Base-by-base conservation (phyloP, 2,888 invertebrate genomes). In the Pyrrhia umbra region DNA sequence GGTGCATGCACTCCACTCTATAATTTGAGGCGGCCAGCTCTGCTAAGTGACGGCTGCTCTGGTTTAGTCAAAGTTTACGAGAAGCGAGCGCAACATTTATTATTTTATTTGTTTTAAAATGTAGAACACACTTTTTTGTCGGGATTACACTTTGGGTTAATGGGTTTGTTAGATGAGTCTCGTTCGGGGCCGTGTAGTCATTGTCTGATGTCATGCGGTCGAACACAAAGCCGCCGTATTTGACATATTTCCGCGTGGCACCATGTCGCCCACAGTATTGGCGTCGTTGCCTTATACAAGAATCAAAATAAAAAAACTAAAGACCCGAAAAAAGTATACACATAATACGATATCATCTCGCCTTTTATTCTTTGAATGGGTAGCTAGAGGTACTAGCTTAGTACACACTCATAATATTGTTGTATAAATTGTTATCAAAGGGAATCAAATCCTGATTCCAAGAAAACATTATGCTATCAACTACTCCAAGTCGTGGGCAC, bases 241-340 rank as follows among this genome's bases (percentile, higher is more conserved):
- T 13, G 69, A 60, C 30, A 61, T 47, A 64, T 68, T 77, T 80
- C 79, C 77, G 83, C 76, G 76, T 79, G 77, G 76, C 55, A 71
- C 51, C 67, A 61, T 51, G 30, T 79, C 87, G 83, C 87, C 89
- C 84, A 86, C 80, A 40, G 16, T 18, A n/a, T n/a, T n/a, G 47
- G 43, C 37, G 50, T 42, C 30, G 54, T 39, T 67, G 37, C 43
- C 49, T 30, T 50, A 43, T 43, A 21, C 43, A 34, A 46, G 13
- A 25, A 51, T n/a, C 4, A 13, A 9, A 63, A 16, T 4, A 21
- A 18, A 15, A 66, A 61, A 30, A 25, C 23, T 4, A 8, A 15
- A 16, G 37, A 8, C 18, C 37, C 1, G 13, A 6, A 34, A n/a
- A 2, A 34, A 10, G 10, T 20, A 34, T 15, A 34, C 5, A 60